Evolutionary conservation across 2,888 invertebrate genomes (phyloP).

Genomic region (Fabriciana adippe): DNA sequence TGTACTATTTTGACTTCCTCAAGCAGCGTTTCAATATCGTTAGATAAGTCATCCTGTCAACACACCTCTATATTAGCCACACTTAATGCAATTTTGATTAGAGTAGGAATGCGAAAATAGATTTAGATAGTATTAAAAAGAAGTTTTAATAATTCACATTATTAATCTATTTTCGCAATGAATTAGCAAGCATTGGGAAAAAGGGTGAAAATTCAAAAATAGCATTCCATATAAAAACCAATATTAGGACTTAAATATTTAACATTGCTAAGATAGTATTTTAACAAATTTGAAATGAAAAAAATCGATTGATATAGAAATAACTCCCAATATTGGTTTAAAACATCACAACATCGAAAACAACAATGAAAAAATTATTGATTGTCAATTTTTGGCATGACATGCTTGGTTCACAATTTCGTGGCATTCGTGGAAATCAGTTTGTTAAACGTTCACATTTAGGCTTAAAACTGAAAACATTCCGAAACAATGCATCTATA

Average conservation of each 20-base stretch:
- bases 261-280: no score
- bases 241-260: constrained; percentile 9
- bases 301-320: not conserved
- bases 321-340: constrained; percentile 43
- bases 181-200: constrained; percentile 36
- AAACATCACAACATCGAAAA: constrained; percentile 56
- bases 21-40: constrained; percentile 87
- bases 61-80: constrained; percentile 72
- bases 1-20: constrained; percentile 86
- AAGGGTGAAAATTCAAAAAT: constrained; percentile 54
- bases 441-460: constrained; percentile 43
- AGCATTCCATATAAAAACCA: constrained; percentile 52
- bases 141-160: constrained; percentile 5
- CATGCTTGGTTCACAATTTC: constrained; percentile 55
- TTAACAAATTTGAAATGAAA: no score
- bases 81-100: constrained; percentile 33
- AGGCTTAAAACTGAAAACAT: constrained; percentile 44
- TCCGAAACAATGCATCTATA: constrained; percentile 35
- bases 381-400: constrained; percentile 61
- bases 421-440: constrained; percentile 38
- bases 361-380: constrained; percentile 45
- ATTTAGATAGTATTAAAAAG: constrained; percentile 13
- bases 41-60: constrained; percentile 84
- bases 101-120: constrained; percentile 34
- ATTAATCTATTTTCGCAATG: constrained; percentile 37